Evolutionary conservation across 2,113 vertebrate species (phyloP).

Genomic region (Sphaerodactylus townsendi): DNA sequence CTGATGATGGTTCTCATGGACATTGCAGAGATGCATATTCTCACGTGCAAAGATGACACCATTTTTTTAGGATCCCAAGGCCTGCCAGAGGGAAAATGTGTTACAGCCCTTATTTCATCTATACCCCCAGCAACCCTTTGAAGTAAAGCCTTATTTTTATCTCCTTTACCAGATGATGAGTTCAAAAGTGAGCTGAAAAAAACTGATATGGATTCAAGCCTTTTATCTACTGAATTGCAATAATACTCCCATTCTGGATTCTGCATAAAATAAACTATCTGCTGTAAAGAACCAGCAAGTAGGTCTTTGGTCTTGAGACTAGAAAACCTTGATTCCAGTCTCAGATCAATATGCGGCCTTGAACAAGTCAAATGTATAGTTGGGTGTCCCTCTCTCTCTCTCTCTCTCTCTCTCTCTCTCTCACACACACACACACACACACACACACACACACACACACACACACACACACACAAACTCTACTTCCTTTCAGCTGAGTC

Average conservation of each 20-base stretch:
- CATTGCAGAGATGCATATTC: neutral
- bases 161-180: neutral
- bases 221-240: neutral
- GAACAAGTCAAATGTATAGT: neutral
- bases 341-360: neutral
- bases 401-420: no score
- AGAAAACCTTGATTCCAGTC: neutral
- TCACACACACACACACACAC: no score
- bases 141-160: neutral
- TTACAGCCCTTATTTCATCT: neutral
- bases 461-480: no score
- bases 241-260: neutral
- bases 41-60: neutral
- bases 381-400: no score
- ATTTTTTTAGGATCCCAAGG: neutral
- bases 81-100: neutral
- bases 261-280: neutral
- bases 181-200: neutral
- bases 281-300: neutral
- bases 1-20: neutral
- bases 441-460: no score
- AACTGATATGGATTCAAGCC: neutral
- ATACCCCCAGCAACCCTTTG: neutral
- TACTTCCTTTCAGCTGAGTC: no score
- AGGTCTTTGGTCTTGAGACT: neutral